Percentiles rank a stretch among this genome's conserved stretches.
Conservation (phyloP, 1,140 invertebrate genomes). For the Drosophila santomea region DNA sequence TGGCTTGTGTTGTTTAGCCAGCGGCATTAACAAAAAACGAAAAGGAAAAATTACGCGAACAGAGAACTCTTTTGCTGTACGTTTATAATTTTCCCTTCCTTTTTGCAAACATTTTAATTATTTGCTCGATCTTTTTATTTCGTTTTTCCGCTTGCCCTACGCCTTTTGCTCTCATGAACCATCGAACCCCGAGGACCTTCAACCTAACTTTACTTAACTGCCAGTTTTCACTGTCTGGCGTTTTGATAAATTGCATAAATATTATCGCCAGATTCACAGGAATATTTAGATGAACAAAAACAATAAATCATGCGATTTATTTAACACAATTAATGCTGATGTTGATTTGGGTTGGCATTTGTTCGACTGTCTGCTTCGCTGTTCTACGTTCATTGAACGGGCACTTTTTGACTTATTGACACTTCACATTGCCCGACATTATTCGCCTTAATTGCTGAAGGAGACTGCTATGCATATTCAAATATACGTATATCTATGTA, state of each 20-base stretch:
- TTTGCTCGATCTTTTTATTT: slow-evolving; percentile 47
- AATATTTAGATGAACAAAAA: slow-evolving; percentile 12
- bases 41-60: not conserved
- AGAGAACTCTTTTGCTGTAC: slow-evolving; percentile 9
- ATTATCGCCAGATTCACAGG: slow-evolving; percentile 14
- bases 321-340: slow-evolving; percentile 52
- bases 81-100: slow-evolving; percentile 7
- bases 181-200: slow-evolving; percentile 19
- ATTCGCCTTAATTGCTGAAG: slow-evolving; percentile 55
- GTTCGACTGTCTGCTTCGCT: slow-evolving; percentile 6
- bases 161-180: not conserved
- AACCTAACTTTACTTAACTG: slow-evolving; percentile 9
- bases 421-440: slow-evolving; percentile 48
- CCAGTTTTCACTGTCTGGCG: slow-evolving; percentile 9
- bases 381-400: slow-evolving; percentile 38
- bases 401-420: slow-evolving; percentile 64
- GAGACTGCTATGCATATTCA: slow-evolving; percentile 22
- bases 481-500: not conserved
- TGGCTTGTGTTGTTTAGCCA: slow-evolving; percentile 31
- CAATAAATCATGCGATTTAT: slow-evolving; percentile 58
- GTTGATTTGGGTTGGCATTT: slow-evolving; percentile 35
- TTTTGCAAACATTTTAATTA: slow-evolving; percentile 52
- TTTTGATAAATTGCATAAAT: slow-evolving; percentile 42
- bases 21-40: slow-evolving; percentile 48
- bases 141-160: slow-evolving; percentile 28